Percentiles rank a stretch among this genome's conserved stretches.
These are phyloP conservation scores for Seira sanloemensis DNA, from an alignment of 2,888 invertebrate species.

Conservation along the genomic window DNA sequence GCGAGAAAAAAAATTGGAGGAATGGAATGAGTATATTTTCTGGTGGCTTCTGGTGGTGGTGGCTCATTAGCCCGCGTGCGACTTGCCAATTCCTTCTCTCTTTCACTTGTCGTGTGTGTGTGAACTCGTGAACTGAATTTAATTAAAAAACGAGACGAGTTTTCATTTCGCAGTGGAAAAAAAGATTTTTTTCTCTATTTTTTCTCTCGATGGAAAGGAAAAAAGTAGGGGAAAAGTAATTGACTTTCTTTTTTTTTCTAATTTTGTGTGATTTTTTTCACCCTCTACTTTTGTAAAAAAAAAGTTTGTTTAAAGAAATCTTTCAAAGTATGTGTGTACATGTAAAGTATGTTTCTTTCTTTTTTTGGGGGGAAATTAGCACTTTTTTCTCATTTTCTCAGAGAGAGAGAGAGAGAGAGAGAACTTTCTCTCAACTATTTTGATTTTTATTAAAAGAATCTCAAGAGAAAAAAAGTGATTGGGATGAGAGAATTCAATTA, in stretches of 20 bases:
- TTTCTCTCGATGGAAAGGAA: too few relatives aligned
- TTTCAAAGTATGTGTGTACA: too few relatives aligned
- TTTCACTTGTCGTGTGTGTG: background rate
- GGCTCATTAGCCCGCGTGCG: background rate
- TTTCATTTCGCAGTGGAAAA: conserved; percentile 8
- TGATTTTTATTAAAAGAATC: too few relatives aligned
- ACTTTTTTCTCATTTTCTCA: too few relatives aligned
- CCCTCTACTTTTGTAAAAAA: background rate
- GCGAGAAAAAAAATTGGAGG: background rate
- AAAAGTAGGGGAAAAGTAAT: background rate
- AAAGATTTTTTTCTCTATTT: background rate
- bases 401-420: too few relatives aligned
- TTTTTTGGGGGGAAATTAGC: too few relatives aligned
- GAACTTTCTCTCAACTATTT: too few relatives aligned
- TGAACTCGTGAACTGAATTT: conserved; percentile 50
- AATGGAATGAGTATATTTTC: background rate
- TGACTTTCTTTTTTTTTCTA: conserved; percentile 24
- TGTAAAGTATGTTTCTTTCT: too few relatives aligned
- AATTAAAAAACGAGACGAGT: conserved; percentile 49
- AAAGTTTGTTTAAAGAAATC: too few relatives aligned
- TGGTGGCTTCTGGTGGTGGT: background rate
- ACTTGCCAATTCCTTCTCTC: background rate
- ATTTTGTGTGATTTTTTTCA: conserved; percentile 16
- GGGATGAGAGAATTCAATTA: too few relatives aligned
- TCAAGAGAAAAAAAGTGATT: too few relatives aligned